Conservation (phyloP, 23 tunicate genomes). For the Botrylloides violaceus region DNA sequence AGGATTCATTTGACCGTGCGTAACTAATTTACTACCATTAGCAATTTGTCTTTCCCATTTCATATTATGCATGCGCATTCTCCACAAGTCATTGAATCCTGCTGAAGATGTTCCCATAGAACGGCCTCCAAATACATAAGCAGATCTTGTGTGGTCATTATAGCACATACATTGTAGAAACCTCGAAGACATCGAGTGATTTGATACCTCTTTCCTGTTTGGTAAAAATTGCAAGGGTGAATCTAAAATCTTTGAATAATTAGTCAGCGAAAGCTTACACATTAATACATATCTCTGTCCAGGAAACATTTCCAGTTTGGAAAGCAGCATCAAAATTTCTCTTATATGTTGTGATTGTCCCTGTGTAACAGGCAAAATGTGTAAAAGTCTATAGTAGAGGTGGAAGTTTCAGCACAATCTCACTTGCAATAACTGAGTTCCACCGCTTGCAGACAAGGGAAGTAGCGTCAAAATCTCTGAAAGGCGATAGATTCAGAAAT, state of each 20-base stretch:
- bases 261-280: background rate
- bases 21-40: background rate
- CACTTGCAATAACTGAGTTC: conserved; percentile 28
- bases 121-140: conserved; percentile 71
- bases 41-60: conserved; percentile 43
- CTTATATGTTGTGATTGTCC: background rate
- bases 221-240: background rate
- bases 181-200: conserved; percentile 11
- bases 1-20: background rate
- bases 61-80: conserved; percentile 43
- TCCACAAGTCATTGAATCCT: conserved; percentile 76
- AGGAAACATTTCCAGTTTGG: background rate
- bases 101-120: conserved; percentile 21
- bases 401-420: background rate
- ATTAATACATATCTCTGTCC: background rate
- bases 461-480: conserved; percentile 49
- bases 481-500: conserved; percentile 53
- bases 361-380: background rate
- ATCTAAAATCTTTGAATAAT: background rate
- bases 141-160: conserved; percentile 45
- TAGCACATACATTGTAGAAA: conserved; percentile 39
- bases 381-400: background rate
- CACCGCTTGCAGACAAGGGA: conserved; percentile 68
- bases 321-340: background rate
- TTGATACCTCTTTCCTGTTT: too few species aligned